phyloP scores from a whole-genome alignment of 2,113 vertebrate genomes.

The Arizona elegans region DNA sequence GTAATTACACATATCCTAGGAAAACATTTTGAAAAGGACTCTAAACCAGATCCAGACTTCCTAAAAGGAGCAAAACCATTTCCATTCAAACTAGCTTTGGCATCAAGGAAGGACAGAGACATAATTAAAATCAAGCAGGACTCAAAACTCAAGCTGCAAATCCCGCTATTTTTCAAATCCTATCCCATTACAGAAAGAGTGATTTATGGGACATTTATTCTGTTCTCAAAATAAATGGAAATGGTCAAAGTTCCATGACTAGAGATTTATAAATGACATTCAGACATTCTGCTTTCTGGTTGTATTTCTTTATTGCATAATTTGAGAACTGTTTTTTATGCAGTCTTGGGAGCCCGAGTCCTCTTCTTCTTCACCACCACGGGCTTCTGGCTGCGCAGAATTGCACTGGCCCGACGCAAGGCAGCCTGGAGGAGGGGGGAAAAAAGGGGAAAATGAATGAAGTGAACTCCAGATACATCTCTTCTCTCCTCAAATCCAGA shows the following conservation, averaged over 20 bases:
- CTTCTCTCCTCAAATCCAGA: background rate
- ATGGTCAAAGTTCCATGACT: background rate
- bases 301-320: conserved; percentile 17
- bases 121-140: background rate
- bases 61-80: background rate
- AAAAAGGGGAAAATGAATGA: too few relatives aligned
- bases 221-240: background rate
- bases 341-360: conserved; percentile 80
- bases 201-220: background rate
- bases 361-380: conserved; percentile 90
- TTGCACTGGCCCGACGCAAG: conserved; percentile 85
- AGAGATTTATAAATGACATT: background rate
- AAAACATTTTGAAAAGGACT: too few relatives aligned
- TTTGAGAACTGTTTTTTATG: conserved; percentile 58
- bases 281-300: background rate
- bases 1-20: background rate
- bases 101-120: background rate
- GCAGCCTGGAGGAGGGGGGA: conserved; percentile 69
- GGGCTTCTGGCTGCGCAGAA: conserved; percentile 90
- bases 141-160: background rate
- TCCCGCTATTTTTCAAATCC: background rate
- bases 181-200: background rate
- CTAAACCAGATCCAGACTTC: too few relatives aligned
- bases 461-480: background rate
- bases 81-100: background rate